Conservation (phyloP, 2,113 vertebrate species). For the Erythrocercus mccallii region DNA sequence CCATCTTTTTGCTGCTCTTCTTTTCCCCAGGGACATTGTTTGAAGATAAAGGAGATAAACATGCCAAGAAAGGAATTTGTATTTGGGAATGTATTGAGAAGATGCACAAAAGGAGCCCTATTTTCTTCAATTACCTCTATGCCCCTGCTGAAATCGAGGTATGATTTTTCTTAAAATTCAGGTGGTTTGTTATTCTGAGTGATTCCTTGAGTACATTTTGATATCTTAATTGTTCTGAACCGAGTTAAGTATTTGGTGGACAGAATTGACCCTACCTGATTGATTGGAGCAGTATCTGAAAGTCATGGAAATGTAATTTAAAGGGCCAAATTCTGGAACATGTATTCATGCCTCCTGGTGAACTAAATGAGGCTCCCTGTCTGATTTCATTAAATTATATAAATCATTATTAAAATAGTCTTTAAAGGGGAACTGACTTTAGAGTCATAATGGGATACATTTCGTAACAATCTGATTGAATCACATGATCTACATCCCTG, state of each 20-base stretch:
- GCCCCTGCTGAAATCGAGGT: constrained; percentile 83
- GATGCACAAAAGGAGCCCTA: constrained; percentile 88
- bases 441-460: background rate
- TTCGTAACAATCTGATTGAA: background rate
- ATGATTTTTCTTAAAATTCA: background rate
- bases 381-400: background rate
- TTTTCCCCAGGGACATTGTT: constrained; percentile 86
- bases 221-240: background rate
- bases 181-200: background rate
- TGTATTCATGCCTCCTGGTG: background rate
- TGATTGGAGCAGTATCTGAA: background rate
- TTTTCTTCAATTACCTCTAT: constrained; percentile 98
- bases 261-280: background rate
- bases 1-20: background rate
- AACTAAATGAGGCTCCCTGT: background rate
- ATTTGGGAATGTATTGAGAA: constrained; percentile 96
- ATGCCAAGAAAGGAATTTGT: constrained; percentile 89
- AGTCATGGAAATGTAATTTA: background rate
- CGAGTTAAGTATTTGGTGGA: background rate
- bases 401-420: background rate
- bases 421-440: background rate
- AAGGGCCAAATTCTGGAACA: background rate
- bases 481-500: background rate
- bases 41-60: constrained; percentile 96
- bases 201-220: background rate